Conservation (phyloP, 53 echinoderm and acorn worm genomes). For the Stichopus horrens region DNA sequence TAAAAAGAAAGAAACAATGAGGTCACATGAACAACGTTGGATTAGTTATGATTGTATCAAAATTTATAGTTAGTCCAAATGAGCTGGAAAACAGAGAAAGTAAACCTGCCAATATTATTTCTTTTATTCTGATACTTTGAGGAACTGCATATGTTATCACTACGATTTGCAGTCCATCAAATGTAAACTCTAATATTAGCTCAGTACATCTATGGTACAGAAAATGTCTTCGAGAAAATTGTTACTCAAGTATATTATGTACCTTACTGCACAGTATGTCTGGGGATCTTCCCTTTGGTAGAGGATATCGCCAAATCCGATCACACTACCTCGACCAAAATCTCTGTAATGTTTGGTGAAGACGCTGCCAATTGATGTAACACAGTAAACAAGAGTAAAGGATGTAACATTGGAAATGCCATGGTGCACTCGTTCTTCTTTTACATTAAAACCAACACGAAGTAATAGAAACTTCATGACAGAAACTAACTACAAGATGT, state of each 20-base stretch:
- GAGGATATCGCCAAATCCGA: neutral
- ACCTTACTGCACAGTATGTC: neutral
- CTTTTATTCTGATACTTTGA: neutral
- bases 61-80: neutral
- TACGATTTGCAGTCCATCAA: neutral
- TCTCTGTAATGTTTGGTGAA: neutral
- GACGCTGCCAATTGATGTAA: neutral
- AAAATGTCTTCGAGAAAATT: too few relatives aligned
- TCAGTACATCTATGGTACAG: neutral
- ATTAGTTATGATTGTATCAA: neutral
- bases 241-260: neutral
- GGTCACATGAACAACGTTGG: neutral
- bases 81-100: neutral
- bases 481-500: too few relatives aligned
- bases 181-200: neutral
- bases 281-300: neutral
- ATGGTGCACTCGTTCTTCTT: too few relatives aligned
- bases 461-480: too few relatives aligned
- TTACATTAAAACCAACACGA: too few relatives aligned
- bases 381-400: too few relatives aligned
- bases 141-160: neutral
- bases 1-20: neutral
- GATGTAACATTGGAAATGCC: too few relatives aligned
- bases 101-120: neutral
- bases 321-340: neutral